Percentiles rank a stretch among this genome's conserved stretches.
Evolutionary conservation across 2,113 vertebrate species (phyloP).

Genomic region (Amphilophus citrinellus): DNA sequence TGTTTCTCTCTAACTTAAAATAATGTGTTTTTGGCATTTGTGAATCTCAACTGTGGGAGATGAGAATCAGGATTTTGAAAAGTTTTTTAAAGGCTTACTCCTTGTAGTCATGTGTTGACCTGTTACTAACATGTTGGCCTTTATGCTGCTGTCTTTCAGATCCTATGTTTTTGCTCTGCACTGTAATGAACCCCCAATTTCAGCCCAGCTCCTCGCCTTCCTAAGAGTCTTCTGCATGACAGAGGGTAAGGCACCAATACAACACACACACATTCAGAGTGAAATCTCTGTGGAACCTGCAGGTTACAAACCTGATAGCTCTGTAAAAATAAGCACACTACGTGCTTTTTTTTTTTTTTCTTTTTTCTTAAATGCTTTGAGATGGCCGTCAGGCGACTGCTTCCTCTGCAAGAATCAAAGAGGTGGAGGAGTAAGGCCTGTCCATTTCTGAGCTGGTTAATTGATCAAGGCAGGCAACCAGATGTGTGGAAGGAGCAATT

Average conservation of each 20-base stretch:
- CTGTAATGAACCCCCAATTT: conserved; percentile 92
- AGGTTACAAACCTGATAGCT: conserved; percentile 1
- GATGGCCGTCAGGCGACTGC: not conserved
- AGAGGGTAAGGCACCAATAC: conserved; percentile 86
- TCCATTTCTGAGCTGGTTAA: conserved; percentile 57
- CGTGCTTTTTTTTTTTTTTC: not conserved
- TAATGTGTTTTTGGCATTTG: no score
- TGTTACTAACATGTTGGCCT: not conserved
- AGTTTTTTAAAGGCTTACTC: no score
- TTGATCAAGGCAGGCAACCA: conserved; percentile 72
- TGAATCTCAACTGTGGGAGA: no score
- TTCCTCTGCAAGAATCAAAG: conserved; percentile 10
- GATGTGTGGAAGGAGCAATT: conserved; percentile 66
- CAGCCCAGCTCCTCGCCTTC: conserved; percentile 96
- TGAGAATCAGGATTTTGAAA: no score
- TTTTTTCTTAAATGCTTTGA: not conserved
- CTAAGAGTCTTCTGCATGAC: conserved; percentile 98
- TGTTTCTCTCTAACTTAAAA: no score
- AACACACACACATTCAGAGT: not conserved
- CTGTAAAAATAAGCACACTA: not conserved
- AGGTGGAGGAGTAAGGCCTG: conserved; percentile 21
- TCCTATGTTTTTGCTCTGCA: conserved; percentile 96
- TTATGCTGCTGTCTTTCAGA: conserved; percentile 72
- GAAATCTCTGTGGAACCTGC: no score
- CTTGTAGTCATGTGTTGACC: not conserved